A percentile compares a stretch with the other conserved stretches of the same genome.
These are phyloP conservation scores for Lophius piscatorius DNA, from an alignment of 2,113 vertebrate species.

Conservation along the genomic window DNA sequence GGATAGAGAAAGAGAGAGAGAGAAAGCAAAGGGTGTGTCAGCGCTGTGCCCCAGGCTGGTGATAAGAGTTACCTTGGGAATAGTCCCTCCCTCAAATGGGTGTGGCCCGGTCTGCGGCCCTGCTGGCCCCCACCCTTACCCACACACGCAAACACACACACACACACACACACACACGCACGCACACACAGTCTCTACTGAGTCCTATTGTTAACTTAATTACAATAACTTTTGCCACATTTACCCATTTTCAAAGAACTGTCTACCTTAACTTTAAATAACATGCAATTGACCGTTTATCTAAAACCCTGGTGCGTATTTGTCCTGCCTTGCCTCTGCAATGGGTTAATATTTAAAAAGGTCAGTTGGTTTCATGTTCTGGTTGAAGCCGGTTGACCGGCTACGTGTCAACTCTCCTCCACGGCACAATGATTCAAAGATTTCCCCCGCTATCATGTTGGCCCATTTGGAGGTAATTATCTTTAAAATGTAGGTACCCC, in stretches of 20 bases:
- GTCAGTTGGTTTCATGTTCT: conserved; percentile 74
- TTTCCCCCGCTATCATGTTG: too few relatives aligned
- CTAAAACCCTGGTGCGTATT: not conserved
- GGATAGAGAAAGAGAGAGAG: not conserved
- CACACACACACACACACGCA: not conserved
- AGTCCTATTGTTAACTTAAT: conserved; percentile 26
- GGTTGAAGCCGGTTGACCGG: conserved; percentile 41
- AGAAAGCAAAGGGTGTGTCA: conserved; percentile 77
- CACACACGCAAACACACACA: conserved; percentile 19
- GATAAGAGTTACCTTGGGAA: conserved; percentile 76
- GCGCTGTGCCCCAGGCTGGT: conserved; percentile 54
- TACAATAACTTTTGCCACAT: conserved; percentile 5
- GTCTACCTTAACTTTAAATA: not conserved
- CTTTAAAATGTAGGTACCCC: too few relatives aligned
- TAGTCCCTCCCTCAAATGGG: conserved; percentile 63
- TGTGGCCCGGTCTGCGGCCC: conserved; percentile 62
- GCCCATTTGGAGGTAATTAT: too few relatives aligned
- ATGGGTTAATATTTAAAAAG: conserved; percentile 83
- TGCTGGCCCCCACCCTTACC: conserved; percentile 34
- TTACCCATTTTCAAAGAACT: not conserved
- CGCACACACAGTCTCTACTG: conserved; percentile 3
- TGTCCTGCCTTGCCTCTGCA: conserved; percentile 20
- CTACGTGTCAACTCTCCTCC: conserved; percentile 44
- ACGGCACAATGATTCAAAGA: conserved; percentile 5
- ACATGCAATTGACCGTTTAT: not conserved